Evolutionary conservation across 2,888 invertebrate genomes (phyloP), one percentile per base, ranked within the genome.

Genomic region (Lobophora halterata): DNA sequence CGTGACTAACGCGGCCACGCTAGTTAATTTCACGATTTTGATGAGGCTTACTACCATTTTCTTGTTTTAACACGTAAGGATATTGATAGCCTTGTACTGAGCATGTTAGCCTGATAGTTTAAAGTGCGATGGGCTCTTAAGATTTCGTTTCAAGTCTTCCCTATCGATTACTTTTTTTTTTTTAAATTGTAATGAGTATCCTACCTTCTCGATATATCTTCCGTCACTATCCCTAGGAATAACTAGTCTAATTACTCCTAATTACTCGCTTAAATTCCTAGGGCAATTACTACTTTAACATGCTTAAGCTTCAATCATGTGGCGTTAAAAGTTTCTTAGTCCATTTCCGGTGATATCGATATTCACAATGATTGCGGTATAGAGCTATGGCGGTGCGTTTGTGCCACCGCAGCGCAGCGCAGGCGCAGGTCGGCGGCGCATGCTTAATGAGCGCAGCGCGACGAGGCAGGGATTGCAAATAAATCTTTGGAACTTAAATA

Each of bases 371-470:
- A n/a, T n/a, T n/a, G n/a, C n/a, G n/a, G n/a, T n/a, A n/a, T n/a
- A n/a, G n/a, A n/a, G 51, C 44, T 47, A 43, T 34, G 30, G 55
- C 58, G 52, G 51, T 47, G 27, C 46, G 36, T 56, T 53, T 60
- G 58, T 45, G 46, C 31, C 54, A 55, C 61, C 61, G 58, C 58
- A 58, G 49, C 43, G 51, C 38, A 46, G 45, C 33, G 19, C 37
- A 33, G 49, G 38, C 45, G 44, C 46, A n/a, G n/a, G n/a, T n/a
- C 50, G 50, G 24, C 45, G 27, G 61, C 69, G 79, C 67, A 76
- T 79, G 60, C 52, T 68, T 79, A 75, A 79, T 78, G 76, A 77
- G 72, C 26, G 46, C 48, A 35, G 26, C 46, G 9, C 26, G n/a
- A n/a, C n/a, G n/a, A n/a, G n/a, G n/a, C 61, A 73, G 77, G 76